phyloP scores from a whole-genome alignment of 2,888 invertebrate species.

The Eumerus sabulonum region DNA sequence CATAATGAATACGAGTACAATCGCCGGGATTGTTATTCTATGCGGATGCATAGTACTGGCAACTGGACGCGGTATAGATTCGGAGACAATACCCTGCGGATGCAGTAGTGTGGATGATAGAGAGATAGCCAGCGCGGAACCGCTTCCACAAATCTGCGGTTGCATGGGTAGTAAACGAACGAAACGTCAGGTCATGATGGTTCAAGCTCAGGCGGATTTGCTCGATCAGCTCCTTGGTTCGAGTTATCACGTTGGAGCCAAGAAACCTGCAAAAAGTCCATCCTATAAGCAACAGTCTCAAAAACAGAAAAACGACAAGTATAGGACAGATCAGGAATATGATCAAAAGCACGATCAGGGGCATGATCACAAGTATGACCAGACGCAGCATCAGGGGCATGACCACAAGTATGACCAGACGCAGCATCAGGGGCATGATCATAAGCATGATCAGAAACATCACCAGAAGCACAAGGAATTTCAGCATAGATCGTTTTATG shows the following conservation, averaged over 20 bases:
- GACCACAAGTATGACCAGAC: background rate
- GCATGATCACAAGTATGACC: too few species aligned
- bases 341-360: too few species aligned
- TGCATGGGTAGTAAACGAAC: slow-evolving; percentile 29
- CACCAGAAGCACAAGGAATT: slow-evolving; percentile 26
- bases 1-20: slow-evolving; percentile 47
- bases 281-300: too few species aligned
- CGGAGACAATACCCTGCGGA: slow-evolving; percentile 26
- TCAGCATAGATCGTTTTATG: slow-evolving; percentile 38
- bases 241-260: slow-evolving; percentile 9
- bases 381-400: too few species aligned
- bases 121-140: slow-evolving; percentile 25
- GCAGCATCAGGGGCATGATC: background rate
- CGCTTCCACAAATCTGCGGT: slow-evolving; percentile 19
- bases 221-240: slow-evolving; percentile 45
- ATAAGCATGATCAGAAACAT: slow-evolving; percentile 5
- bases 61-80: slow-evolving; percentile 1
- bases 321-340: too few species aligned
- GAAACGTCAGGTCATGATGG: slow-evolving; percentile 20
- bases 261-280: slow-evolving; percentile 22
- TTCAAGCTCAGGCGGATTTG: slow-evolving; percentile 28
- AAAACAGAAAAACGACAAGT: too few species aligned
- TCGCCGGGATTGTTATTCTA: slow-evolving; percentile 11
- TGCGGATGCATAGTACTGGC: slow-evolving; percentile 17
- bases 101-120: slow-evolving; percentile 15